Evolutionary conservation across 2,113 vertebrate genomes (phyloP).

Genomic region (Ictalurus furcatus): DNA sequence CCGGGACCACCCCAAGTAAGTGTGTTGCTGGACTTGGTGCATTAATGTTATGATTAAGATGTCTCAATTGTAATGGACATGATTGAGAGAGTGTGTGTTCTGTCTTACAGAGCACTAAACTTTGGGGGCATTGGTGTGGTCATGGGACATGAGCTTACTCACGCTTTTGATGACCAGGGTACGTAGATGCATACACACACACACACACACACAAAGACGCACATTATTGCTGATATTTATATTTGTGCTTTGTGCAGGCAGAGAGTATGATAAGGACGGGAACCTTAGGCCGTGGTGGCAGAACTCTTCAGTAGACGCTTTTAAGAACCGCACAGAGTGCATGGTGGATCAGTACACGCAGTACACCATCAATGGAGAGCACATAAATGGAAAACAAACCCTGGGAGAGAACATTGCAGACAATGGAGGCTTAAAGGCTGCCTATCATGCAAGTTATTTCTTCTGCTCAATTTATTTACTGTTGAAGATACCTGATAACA

Average conservation of each 20-base stretch:
- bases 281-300: conserved; percentile 96
- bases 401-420: conserved; percentile 96
- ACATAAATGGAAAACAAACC: conserved; percentile 90
- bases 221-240: not conserved
- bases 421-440: conserved; percentile 94
- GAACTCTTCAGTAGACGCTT: conserved; percentile 89
- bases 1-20: conserved; percentile 90
- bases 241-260: conserved; percentile 70
- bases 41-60: not conserved
- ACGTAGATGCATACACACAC: conserved; percentile 42
- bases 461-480: not conserved
- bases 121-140: conserved; percentile 96
- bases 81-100: not conserved
- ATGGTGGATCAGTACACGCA: conserved; percentile 89
- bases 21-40: conserved; percentile 53
- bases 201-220: not conserved
- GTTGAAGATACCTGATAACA: not conserved
- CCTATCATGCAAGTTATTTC: conserved; percentile 83
- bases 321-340: conserved; percentile 87
- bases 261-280: conserved; percentile 94
- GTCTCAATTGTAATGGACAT: conserved; percentile 2
- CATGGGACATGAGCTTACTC: conserved; percentile 97
- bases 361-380: conserved; percentile 87
- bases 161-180: conserved; percentile 99
- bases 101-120: conserved; percentile 84